Evolutionary conservation across 2,113 vertebrate genomes (phyloP), one percentile per base, ranked within the genome.

Genomic region (Myotis yumanensis): DNA sequence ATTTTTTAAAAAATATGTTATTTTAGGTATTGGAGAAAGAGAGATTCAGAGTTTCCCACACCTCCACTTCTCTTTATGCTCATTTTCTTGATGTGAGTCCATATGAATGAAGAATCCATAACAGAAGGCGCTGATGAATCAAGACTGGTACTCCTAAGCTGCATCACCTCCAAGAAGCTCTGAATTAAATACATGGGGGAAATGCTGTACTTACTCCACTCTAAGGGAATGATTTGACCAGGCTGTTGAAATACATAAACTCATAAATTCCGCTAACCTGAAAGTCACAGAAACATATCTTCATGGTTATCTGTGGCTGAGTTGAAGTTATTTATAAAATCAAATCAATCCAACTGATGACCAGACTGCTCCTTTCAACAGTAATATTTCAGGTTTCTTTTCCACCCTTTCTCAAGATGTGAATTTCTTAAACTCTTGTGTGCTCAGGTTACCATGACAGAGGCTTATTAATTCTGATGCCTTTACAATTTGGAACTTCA

Each of bases 391-490:
- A 73, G 40, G 17, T 16, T 84, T 71, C 71, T 91, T 95, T 91
- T 79, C 88, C 40, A 83, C 15, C 0, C 46, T 96, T 72, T 68
- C 79, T 54, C 20, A 80, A 97, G 76, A 76, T 15, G 3, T 76
- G 81, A 95, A 76, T 89, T 93, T 83, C 89, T 95, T 95, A 85
- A 93, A 95, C 48, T 86, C 46, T 35, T 2, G 1, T 84, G 75
- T 52, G 69, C 59, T 94, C 79, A 25, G 32, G 40, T 92, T 91
- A 72, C 25, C 84, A 52, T 95, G 90, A 96, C 92, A 95, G 75
- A 95, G 68, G 71, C 93, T 97, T 95, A 97, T 96, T 96, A 96
- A 97, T 97, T 95, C 95, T 96, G 80, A 96, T 93, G 86, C 92
- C 76, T 89, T 91, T 95, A 95, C 94, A 97, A 91, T 96, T 96